Base-by-base conservation (phyloP, 2,888 invertebrate species). In the Hypselothyrea guttata region DNA sequence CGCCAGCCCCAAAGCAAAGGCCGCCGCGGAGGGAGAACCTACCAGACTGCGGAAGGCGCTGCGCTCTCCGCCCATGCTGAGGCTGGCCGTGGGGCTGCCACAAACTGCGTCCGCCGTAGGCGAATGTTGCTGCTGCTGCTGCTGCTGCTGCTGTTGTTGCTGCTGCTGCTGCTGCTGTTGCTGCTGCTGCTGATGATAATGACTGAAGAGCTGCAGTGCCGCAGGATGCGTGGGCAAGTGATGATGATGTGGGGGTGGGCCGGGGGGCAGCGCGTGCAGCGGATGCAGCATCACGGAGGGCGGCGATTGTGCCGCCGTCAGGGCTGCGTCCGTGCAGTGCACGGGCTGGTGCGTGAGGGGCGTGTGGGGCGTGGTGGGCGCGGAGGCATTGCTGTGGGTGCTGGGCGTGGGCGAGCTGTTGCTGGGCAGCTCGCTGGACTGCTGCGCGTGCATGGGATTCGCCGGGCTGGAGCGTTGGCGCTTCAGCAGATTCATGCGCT, bases 401-500 rank as follows among this genome's bases (percentile, higher is more conserved):
- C 88, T 88, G 45, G 88, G 88, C 53, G 88, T 87, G 27, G 87
- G 88, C 1, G 87, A 88, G 34, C 86, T 78, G 53, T 86, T 77
- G 18, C 81, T 63, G 11, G 75, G 86, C 0, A 81, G 77, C 22
- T 77, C 73, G 13, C 70, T 73, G 1, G 83, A 77, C 38, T 86
- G 86, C 71, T 87, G 86, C n/a, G 88, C 77, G 58, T 83, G 86
- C 53, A 87, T 70, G 2, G 75, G 70, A 61, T 76, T 81, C 38
- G 83, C 81, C 57, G 89, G 89, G 64, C 89, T 89, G 72, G 88
- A 87, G 70, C 92, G 93, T 33, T 82, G 81, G 86, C 95, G 94
- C 91, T 96, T 96, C 91, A 97, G 93, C 88, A 96, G 94, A 91
- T 96, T 96, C 96, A 97, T 97, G 90, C 97, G 95, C 91, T 97